Percentiles rank a stretch among this genome's conserved stretches.
Conservation (phyloP, 2,113 vertebrate genomes). For the Corythornis madagascariensis region DNA sequence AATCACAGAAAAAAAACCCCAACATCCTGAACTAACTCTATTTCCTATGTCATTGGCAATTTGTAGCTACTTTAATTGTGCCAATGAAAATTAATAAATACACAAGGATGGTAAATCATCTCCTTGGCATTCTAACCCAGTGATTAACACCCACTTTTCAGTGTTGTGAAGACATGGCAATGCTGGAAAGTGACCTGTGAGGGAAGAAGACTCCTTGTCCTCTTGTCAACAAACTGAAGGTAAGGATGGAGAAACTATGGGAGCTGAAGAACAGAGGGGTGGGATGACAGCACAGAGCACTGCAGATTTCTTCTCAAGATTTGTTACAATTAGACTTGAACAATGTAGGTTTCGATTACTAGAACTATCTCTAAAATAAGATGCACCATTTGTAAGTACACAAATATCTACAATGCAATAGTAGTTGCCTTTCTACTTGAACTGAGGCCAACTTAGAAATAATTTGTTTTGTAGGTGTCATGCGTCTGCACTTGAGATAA, state of each 20-base stretch:
- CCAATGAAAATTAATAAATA: slow-evolving; percentile 57
- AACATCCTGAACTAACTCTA: background rate
- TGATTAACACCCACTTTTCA: slow-evolving; percentile 13
- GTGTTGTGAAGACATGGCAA: background rate
- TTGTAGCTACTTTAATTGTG: background rate
- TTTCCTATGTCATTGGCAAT: slow-evolving; percentile 34
- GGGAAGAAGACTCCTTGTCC: background rate
- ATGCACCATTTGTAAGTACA: background rate
- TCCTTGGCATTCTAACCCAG: background rate
- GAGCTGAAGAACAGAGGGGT: background rate
- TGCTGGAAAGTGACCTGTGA: background rate
- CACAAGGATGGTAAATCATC: background rate
- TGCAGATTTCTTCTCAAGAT: background rate
- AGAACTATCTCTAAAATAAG: background rate
- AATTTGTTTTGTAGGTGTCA: background rate
- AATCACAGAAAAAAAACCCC: background rate
- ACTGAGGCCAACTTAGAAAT: background rate
- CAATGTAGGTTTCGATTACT: background rate
- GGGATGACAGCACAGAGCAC: background rate
- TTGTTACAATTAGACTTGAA: background rate
- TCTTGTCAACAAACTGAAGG: background rate
- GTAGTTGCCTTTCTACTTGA: background rate
- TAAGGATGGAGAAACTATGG: background rate
- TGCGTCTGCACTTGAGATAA: background rate
- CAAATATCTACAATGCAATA: background rate